A percentile compares a stretch with the other conserved stretches of the same genome.
Evolutionary conservation across 2,888 invertebrate genomes (phyloP).

Genomic region (Idaea straminata): DNA sequence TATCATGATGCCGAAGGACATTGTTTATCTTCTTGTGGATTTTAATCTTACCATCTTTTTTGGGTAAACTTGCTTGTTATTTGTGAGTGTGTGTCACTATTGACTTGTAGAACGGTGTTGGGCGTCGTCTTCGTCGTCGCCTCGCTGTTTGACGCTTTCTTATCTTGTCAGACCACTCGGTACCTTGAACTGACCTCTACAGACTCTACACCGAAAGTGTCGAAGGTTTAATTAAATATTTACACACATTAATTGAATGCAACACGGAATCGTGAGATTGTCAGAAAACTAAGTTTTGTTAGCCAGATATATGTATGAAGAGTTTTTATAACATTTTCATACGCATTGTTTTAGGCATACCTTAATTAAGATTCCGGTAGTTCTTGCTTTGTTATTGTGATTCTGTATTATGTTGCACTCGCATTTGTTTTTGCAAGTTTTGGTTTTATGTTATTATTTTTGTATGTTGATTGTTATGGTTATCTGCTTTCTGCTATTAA

Average conservation of each 20-base stretch:
- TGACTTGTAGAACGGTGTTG: slow-evolving; percentile 29
- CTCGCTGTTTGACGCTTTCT: slow-evolving; percentile 50
- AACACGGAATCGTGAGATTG: slow-evolving; percentile 5
- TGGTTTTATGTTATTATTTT: neutral
- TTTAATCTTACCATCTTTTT: slow-evolving; percentile 29
- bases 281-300: neutral
- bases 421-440: neutral
- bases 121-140: slow-evolving; percentile 32
- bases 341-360: neutral
- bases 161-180: slow-evolving; percentile 45
- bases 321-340: slow-evolving; percentile 1
- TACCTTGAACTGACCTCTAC: slow-evolving; percentile 45
- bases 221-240: slow-evolving; percentile 30
- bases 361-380: neutral
- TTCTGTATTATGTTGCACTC: neutral
- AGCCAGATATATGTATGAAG: neutral
- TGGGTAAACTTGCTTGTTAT: slow-evolving; percentile 11
- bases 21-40: neutral
- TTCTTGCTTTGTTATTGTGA: neutral
- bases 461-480: neutral
- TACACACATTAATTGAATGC: slow-evolving; percentile 17
- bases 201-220: slow-evolving; percentile 34
- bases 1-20: neutral
- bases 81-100: neutral
- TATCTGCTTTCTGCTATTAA: slow-evolving; percentile 10